A percentile compares a stretch with the other conserved stretches of the same genome.
Evolutionary conservation across 2,113 vertebrate species (phyloP).

Genomic region (Oncorhynchus nerka): DNA sequence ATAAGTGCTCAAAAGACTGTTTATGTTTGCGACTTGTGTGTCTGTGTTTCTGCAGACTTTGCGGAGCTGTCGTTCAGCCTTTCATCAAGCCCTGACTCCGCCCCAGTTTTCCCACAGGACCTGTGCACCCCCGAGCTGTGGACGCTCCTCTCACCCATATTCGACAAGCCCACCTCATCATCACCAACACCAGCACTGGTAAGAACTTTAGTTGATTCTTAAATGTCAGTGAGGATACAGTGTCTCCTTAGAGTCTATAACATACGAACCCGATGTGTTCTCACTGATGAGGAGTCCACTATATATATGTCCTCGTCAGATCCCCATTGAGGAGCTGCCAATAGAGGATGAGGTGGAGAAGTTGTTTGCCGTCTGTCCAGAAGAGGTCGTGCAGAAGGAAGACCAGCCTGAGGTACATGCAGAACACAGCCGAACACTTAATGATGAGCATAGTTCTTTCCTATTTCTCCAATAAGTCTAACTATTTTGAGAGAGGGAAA

Average conservation of each 20-base stretch:
- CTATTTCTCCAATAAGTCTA: too few relatives aligned
- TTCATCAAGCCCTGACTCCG: slow-evolving; percentile 17
- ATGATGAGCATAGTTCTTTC: too few relatives aligned
- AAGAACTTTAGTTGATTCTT: neutral
- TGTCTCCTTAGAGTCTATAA: too few relatives aligned
- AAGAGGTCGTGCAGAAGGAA: slow-evolving; percentile 31
- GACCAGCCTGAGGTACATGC: slow-evolving; percentile 13
- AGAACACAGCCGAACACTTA: neutral
- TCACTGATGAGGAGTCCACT: neutral
- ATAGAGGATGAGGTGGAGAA: slow-evolving; percentile 69
- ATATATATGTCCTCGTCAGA: slow-evolving; percentile 23
- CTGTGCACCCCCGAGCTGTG: slow-evolving; percentile 81
- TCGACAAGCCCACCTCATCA: slow-evolving; percentile 55
- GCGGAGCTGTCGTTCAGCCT: slow-evolving; percentile 69
- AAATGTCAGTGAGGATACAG: neutral
- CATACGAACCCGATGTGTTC: neutral
- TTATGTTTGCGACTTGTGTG: neutral
- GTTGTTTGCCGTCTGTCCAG: slow-evolving; percentile 62
- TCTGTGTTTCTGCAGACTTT: slow-evolving; percentile 36
- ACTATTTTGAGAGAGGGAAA: neutral
- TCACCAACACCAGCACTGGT: slow-evolving; percentile 29
- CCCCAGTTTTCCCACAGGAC: slow-evolving; percentile 75
- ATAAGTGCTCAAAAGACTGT: too few relatives aligned
- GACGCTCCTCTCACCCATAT: slow-evolving; percentile 80
- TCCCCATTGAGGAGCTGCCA: slow-evolving; percentile 22